Conservation (phyloP, 2,888 invertebrate genomes). For the Brachylomia viminalis region DNA sequence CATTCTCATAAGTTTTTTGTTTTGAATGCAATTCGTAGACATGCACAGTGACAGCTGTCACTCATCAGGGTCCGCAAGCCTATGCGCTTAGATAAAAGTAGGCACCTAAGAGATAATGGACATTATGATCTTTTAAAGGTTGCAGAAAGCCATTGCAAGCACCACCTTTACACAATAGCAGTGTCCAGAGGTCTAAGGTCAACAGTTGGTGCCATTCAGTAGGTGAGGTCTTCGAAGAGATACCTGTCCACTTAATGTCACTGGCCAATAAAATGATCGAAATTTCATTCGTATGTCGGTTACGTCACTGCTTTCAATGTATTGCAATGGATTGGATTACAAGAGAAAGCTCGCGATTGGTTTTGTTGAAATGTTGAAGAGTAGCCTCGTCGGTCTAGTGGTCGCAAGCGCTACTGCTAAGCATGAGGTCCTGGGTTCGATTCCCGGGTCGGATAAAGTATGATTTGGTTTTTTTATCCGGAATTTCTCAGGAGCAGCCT, state of each 20-base stretch:
- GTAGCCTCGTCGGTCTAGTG: not conserved
- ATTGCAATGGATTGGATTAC: slow-evolving; percentile 9
- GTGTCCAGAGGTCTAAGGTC: slow-evolving; percentile 49
- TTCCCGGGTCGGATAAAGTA: too few relatives aligned
- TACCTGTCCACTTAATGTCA: slow-evolving; percentile 60
- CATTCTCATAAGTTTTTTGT: not conserved
- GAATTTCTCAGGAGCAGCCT: too few relatives aligned
- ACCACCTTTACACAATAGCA: slow-evolving; percentile 29
- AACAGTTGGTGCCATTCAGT: slow-evolving; percentile 34
- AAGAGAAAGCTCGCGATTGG: slow-evolving; percentile 31
- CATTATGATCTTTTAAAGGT: slow-evolving; percentile 45
- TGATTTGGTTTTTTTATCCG: too few relatives aligned
- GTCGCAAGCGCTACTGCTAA: too few relatives aligned
- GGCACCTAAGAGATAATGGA: slow-evolving; percentile 15
- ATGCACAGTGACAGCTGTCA: not conserved
- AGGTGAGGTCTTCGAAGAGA: slow-evolving; percentile 37
- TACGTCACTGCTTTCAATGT: slow-evolving; percentile 19
- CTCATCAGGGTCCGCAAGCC: not conserved
- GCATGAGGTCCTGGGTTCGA: too few relatives aligned
- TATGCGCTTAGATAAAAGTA: not conserved
- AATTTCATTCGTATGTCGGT: slow-evolving; percentile 28
- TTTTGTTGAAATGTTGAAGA: slow-evolving; percentile 15
- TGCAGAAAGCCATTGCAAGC: slow-evolving; percentile 13
- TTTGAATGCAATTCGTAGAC: not conserved
- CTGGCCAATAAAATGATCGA: slow-evolving; percentile 43